These are phyloP conservation scores for Dilophus febrilis DNA, from an alignment of 2,888 invertebrate species.

Conservation along the genomic window DNA sequence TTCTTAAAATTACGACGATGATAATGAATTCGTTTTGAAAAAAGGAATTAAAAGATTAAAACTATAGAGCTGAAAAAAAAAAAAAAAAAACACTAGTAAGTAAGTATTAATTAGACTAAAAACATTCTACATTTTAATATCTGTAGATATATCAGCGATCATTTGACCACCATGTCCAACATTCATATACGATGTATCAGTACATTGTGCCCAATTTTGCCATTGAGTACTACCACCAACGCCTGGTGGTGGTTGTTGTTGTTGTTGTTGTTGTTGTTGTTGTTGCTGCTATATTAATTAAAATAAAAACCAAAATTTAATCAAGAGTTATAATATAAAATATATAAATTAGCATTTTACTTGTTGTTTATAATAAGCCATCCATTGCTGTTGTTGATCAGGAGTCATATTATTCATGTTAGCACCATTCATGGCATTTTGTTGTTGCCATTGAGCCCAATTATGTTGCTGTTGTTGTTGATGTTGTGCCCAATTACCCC, in stretches of 20 bases:
- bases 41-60: no score
- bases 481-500: neutral
- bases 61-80: no score
- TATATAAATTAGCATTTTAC: neutral
- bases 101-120: no score
- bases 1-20: no score
- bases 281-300: constrained; percentile 1
- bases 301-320: no score
- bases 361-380: neutral
- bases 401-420: neutral
- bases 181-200: neutral
- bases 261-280: constrained; percentile 1
- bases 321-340: no score
- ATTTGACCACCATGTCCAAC: neutral
- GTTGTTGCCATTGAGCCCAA: constrained; percentile 1
- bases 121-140: neutral
- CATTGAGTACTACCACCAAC: neutral
- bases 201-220: constrained; percentile 4
- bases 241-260: neutral
- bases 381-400: neutral
- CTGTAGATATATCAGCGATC: neutral
- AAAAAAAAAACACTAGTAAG: no score
- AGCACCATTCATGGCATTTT: neutral
- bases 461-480: constrained; percentile 4
- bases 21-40: no score